Evolutionary conservation across 2,113 vertebrate genomes (phyloP).

Genomic region (Ranitomeya variabilis): DNA sequence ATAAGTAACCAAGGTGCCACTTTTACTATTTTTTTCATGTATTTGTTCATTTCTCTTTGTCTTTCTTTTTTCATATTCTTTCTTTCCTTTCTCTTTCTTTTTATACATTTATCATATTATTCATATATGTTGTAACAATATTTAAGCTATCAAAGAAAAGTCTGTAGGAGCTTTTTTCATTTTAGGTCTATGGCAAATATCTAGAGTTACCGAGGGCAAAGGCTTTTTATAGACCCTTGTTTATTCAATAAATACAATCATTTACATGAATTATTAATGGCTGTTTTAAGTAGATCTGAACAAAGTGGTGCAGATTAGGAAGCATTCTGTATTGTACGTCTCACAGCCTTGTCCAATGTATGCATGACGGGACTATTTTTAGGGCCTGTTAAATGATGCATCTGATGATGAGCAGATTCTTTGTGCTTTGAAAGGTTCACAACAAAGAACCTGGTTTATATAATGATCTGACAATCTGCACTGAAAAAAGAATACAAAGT

Average conservation of each 20-base stretch:
- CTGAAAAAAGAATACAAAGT: neutral
- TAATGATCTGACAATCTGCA: constrained; percentile 30
- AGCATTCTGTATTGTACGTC: constrained; percentile 38
- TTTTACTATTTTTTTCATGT: too few relatives aligned
- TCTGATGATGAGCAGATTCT: constrained; percentile 27
- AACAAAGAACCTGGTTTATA: constrained; percentile 38
- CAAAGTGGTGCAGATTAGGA: constrained; percentile 54
- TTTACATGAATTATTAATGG: constrained; percentile 57
- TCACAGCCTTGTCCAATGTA: constrained; percentile 38
- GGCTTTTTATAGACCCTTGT: constrained; percentile 44
- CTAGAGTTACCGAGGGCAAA: constrained; percentile 17
- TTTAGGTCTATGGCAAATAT: neutral
- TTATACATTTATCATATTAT: neutral
- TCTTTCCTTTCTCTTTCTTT: neutral
- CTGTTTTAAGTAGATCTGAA: constrained; percentile 53
- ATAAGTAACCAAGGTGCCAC: too few relatives aligned
- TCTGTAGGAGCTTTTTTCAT: constrained; percentile 2
- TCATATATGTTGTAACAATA: neutral
- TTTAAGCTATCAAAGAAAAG: neutral
- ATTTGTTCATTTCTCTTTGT: too few relatives aligned
- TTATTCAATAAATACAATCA: constrained; percentile 57
- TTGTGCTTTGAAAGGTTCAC: constrained; percentile 23
- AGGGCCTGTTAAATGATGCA: constrained; percentile 41
- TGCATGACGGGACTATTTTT: constrained; percentile 43
- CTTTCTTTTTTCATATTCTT: too few relatives aligned